Evolutionary conservation across 2,113 vertebrate genomes (phyloP).

Genomic region (Arothron firmamentum): DNA sequence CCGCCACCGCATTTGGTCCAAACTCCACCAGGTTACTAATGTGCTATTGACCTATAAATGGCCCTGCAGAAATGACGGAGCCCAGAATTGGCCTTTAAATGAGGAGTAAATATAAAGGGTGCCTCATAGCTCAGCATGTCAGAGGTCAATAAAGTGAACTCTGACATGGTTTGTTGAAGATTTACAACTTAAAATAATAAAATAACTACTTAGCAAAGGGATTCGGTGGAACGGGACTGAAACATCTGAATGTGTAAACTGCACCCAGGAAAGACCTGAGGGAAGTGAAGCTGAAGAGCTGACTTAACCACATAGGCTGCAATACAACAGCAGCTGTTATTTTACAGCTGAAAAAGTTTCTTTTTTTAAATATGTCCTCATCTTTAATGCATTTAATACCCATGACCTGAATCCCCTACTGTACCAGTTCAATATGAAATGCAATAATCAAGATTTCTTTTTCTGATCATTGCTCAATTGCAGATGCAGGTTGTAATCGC

Average conservation of each 20-base stretch:
- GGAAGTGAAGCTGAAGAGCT: conserved; percentile 1
- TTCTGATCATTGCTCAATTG: too few species aligned
- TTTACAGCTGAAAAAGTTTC: too few species aligned
- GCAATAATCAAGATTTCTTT: too few species aligned
- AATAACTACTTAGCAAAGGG: conserved; percentile 17
- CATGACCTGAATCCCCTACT: too few species aligned
- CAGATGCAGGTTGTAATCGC: too few species aligned
- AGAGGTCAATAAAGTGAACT: conserved; percentile 52
- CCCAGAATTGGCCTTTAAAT: conserved; percentile 63
- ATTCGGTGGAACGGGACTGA: conserved; percentile 14
- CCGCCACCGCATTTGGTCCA: conserved; percentile 38
- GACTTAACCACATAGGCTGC: too few species aligned
- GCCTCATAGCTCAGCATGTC: conserved; percentile 32
- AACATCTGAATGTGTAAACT: conserved; percentile 44
- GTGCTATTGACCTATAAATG: conserved; percentile 66
- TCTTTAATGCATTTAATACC: too few species aligned
- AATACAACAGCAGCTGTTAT: too few species aligned
- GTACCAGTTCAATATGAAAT: too few species aligned
- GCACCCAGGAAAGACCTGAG: conserved; percentile 13
- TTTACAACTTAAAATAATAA: too few species aligned
- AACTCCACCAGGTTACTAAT: conserved; percentile 56
- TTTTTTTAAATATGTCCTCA: too few species aligned
- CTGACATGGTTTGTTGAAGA: conserved; percentile 43
- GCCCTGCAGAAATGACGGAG: conserved; percentile 59
- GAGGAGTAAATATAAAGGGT: conserved; percentile 54